Percentiles rank a stretch among this genome's conserved stretches.
Evolutionary conservation across 2,797 vertebrate genomes (phyloP).

Genomic region (Danio aesculapii): DNA sequence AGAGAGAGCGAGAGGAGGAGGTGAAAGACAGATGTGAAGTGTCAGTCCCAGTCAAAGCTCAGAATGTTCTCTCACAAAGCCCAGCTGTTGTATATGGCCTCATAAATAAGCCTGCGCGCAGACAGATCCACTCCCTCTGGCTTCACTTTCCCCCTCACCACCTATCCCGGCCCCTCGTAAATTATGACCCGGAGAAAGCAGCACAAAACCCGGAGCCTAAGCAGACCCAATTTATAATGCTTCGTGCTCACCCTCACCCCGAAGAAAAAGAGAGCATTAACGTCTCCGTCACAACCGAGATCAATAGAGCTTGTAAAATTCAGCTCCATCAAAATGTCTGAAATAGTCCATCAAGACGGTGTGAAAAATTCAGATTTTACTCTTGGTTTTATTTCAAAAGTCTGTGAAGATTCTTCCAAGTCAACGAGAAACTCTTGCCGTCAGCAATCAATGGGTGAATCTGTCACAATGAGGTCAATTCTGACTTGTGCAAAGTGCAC

Average conservation of each 20-base stretch:
- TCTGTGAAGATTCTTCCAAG: slow-evolving; percentile 1
- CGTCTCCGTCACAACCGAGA: slow-evolving; percentile 48
- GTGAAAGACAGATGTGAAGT: slow-evolving; percentile 40
- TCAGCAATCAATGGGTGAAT: background rate
- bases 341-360: slow-evolving; percentile 25
- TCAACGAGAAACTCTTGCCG: background rate
- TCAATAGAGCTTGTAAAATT: slow-evolving; percentile 52
- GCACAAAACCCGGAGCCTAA: slow-evolving; percentile 44
- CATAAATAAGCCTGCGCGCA: slow-evolving; percentile 51
- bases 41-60: slow-evolving; percentile 35
- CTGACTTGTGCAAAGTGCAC: background rate
- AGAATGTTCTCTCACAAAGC: slow-evolving; percentile 53
- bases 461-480: slow-evolving; percentile 30
- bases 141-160: slow-evolving; percentile 20
- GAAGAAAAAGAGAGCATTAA: slow-evolving; percentile 52
- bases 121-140: slow-evolving; percentile 36
- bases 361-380: slow-evolving; percentile 1
- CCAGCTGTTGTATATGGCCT: slow-evolving; percentile 48
- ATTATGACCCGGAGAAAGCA: slow-evolving; percentile 49
- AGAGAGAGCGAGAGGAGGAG: slow-evolving; percentile 18
- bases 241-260: slow-evolving; percentile 16
- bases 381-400: slow-evolving; percentile 11
- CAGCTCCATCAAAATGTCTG: slow-evolving; percentile 38
- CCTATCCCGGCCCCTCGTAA: slow-evolving; percentile 37
- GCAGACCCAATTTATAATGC: slow-evolving; percentile 52